Percentiles rank a stretch among this genome's conserved stretches.
These are phyloP conservation scores for Pachyramphus minor DNA, from an alignment of 2,113 vertebrate genomes.

Conservation along the genomic window DNA sequence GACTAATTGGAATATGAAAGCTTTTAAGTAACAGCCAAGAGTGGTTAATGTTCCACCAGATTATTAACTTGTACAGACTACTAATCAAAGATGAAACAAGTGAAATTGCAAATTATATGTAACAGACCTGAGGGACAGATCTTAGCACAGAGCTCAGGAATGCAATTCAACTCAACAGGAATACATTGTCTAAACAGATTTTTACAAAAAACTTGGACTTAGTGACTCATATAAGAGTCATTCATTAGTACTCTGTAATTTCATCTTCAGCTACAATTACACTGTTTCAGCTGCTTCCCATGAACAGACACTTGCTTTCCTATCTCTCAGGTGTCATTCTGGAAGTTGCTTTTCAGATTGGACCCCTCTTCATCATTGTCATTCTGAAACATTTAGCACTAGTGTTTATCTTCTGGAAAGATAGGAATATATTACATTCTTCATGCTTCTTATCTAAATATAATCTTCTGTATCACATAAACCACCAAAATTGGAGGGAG, in stretches of 20 bases:
- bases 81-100: constrained; percentile 27
- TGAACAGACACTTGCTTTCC: background rate
- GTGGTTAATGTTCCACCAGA: background rate
- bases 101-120: constrained; percentile 35
- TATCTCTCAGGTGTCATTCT: background rate
- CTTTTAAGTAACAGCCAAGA: constrained; percentile 4
- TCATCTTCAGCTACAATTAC: constrained; percentile 6
- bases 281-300: background rate
- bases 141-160: constrained; percentile 9
- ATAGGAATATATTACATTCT: background rate
- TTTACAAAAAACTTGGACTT: background rate
- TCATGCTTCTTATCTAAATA: background rate
- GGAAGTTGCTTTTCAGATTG: background rate
- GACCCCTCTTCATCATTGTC: background rate
- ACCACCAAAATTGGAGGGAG: background rate
- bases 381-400: background rate
- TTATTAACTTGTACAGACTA: constrained; percentile 19
- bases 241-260: constrained; percentile 34
- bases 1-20: constrained; percentile 8
- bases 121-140: constrained; percentile 25
- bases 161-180: background rate
- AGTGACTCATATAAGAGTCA: background rate
- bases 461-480: background rate
- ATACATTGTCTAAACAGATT: constrained; percentile 20
- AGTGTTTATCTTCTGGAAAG: background rate